phyloP scores from a whole-genome alignment of 2,797 vertebrate genomes.

The Oreochromis mossambicus region DNA sequence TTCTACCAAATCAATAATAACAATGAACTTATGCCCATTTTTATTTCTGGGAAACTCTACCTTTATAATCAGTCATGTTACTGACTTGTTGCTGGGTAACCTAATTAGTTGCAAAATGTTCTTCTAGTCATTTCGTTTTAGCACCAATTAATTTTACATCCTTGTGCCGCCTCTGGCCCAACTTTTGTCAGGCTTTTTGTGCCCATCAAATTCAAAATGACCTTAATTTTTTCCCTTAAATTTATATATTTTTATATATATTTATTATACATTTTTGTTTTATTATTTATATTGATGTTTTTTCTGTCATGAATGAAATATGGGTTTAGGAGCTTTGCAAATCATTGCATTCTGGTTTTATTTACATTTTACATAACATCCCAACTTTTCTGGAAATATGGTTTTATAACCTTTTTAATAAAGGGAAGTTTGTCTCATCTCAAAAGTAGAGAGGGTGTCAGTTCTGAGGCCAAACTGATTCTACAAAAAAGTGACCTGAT shows the following conservation, averaged over 20 bases:
- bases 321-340: neutral
- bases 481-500: neutral
- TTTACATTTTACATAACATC: neutral
- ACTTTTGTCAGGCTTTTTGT: neutral
- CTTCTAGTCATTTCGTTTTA: neutral
- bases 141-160: neutral
- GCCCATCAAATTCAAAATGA: neutral
- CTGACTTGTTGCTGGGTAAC: neutral
- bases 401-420: neutral
- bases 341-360: neutral
- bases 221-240: neutral
- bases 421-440: neutral
- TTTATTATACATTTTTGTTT: neutral
- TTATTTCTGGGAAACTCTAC: neutral
- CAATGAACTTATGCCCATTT: neutral
- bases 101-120: neutral
- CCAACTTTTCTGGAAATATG: neutral
- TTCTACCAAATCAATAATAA: neutral
- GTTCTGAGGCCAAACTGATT: neutral
- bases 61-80: neutral
- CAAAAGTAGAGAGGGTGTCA: neutral
- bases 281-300: neutral
- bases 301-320: neutral
- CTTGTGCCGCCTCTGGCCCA: neutral
- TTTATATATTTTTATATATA: neutral